These are phyloP conservation scores for Volucella zonaria DNA, from an alignment of 2,888 invertebrate species.

Conservation along the genomic window DNA sequence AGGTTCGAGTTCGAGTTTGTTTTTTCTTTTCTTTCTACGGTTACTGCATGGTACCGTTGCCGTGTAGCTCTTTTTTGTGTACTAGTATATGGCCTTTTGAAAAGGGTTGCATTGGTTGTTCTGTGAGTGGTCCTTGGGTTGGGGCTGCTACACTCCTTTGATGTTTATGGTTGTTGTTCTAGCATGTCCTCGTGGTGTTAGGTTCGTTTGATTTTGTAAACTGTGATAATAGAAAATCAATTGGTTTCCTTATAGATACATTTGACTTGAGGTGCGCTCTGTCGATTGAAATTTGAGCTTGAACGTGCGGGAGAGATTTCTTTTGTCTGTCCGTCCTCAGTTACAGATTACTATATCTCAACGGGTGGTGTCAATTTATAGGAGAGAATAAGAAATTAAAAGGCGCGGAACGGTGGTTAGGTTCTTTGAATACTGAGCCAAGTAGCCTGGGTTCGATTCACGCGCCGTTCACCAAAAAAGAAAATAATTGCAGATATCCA, in stretches of 20 bases:
- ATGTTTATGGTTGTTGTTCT: constrained; percentile 9
- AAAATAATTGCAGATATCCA: too few species aligned
- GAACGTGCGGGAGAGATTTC: too few species aligned
- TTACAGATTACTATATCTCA: too few species aligned
- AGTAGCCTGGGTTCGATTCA: too few species aligned
- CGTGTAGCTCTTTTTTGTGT: background rate
- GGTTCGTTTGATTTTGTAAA: background rate
- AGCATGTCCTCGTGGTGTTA: constrained; percentile 15
- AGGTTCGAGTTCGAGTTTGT: background rate
- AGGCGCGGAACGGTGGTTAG: too few species aligned
- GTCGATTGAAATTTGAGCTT: background rate
- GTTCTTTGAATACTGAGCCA: too few species aligned
- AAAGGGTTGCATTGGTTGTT: background rate
- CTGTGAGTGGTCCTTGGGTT: background rate
- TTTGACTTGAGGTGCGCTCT: constrained; percentile 6
- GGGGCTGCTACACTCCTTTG: too few species aligned
- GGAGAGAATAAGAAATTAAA: too few species aligned
- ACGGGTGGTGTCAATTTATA: too few species aligned
- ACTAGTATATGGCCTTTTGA: background rate
- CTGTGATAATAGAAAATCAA: constrained; percentile 34
- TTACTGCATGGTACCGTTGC: background rate
- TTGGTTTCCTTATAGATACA: background rate
- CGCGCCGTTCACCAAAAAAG: too few species aligned
- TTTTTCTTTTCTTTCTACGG: background rate
- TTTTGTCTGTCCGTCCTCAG: too few species aligned